Evolutionary conservation across 1,140 invertebrate species (phyloP).

Genomic region (Camponotus pennsylvanicus): DNA sequence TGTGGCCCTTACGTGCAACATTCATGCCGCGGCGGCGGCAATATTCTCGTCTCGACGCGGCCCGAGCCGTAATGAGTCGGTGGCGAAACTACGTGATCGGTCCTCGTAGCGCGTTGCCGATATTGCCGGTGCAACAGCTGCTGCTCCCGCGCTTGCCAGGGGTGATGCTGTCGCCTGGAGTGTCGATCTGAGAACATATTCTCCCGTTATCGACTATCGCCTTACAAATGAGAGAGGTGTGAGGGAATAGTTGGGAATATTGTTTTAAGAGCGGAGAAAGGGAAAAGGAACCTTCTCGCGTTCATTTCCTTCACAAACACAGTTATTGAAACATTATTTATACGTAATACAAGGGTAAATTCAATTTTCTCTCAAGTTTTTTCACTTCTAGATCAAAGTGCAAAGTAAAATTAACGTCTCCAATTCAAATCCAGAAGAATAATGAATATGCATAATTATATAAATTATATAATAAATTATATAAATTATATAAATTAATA

Average conservation of each 20-base stretch:
- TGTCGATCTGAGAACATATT: slow-evolving; percentile 76
- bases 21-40: slow-evolving; percentile 76
- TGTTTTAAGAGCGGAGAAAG: not conserved
- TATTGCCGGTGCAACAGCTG: slow-evolving; percentile 61
- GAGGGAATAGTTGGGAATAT: not conserved
- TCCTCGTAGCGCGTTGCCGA: slow-evolving; percentile 70
- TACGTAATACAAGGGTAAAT: not conserved
- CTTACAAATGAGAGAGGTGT: not conserved
- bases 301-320: not conserved
- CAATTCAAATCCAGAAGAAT: not conserved
- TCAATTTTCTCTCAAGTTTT: not conserved
- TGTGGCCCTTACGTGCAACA: slow-evolving; percentile 75
- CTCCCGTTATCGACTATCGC: slow-evolving; percentile 5
- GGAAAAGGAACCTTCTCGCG: too few relatives aligned
- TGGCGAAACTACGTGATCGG: slow-evolving; percentile 70
- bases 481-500: too few relatives aligned
- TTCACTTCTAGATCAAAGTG: not conserved
- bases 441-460: too few relatives aligned
- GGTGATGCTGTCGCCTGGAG: slow-evolving; percentile 72
- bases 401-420: not conserved
- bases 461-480: too few relatives aligned
- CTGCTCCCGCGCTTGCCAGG: slow-evolving; percentile 63
- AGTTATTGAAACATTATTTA: too few relatives aligned
- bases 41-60: slow-evolving; percentile 78
- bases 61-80: slow-evolving; percentile 72